Conservation (phyloP, 2,888 invertebrate species). For the Chironomus tentans region DNA sequence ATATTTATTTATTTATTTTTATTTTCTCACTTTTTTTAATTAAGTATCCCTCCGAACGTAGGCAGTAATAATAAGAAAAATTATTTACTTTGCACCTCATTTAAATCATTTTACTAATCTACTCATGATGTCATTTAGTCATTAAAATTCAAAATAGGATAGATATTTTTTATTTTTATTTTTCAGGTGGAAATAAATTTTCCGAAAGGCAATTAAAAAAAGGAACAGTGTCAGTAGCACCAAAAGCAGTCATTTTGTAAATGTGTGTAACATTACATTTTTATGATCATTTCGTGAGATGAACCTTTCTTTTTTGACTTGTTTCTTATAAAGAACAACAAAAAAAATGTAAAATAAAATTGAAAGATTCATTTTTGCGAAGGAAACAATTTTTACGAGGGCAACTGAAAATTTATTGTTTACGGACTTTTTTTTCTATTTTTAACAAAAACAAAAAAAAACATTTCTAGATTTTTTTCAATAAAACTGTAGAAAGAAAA, state of each 20-base stretch:
- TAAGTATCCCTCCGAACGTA: too few species aligned
- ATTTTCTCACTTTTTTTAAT: too few species aligned
- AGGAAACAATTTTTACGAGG: slow-evolving; percentile 16
- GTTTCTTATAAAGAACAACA: neutral
- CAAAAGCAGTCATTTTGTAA: neutral
- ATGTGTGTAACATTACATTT: neutral
- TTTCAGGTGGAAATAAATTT: too few species aligned
- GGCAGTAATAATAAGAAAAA: too few species aligned
- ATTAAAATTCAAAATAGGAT: neutral
- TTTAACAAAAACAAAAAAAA: neutral
- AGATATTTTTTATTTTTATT: neutral
- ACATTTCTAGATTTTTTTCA: slow-evolving; percentile 6
- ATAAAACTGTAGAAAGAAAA: neutral
- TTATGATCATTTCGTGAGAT: neutral
- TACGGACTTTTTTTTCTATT: neutral
- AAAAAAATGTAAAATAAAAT: neutral
- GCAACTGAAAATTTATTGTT: slow-evolving; percentile 19
- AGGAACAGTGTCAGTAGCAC: neutral
- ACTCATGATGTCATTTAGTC: neutral
- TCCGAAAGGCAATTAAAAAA: too few species aligned
- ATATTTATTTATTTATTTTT: too few species aligned
- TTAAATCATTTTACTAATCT: neutral
- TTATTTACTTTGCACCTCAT: neutral
- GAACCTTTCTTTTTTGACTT: neutral
- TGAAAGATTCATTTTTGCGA: neutral